Percentiles rank a stretch among this genome's conserved stretches.
Conservation (phyloP, 2,113 vertebrate species). For the Suricata suricatta region DNA sequence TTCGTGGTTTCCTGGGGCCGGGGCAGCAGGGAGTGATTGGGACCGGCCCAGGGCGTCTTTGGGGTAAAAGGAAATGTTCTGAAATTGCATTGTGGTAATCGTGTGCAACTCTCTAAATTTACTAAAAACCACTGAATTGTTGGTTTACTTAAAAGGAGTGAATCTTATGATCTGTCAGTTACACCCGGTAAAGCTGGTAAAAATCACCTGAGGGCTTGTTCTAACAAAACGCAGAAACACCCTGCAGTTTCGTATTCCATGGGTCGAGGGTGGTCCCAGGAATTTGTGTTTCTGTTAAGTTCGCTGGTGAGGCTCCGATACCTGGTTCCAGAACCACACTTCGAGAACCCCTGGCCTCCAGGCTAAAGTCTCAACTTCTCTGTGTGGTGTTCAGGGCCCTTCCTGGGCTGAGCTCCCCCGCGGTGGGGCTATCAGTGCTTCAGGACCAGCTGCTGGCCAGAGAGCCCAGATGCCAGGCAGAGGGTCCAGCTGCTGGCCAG, state of each 20-base stretch:
- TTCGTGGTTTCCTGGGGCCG: not conserved
- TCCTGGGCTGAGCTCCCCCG: not conserved
- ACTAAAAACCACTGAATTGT: not conserved
- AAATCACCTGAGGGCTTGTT: not conserved
- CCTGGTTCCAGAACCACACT: not conserved
- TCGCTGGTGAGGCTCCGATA: not conserved
- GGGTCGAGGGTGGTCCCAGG: not conserved
- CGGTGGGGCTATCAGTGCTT: not conserved
- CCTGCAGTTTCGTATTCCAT: not conserved
- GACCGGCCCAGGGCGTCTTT: not conserved
- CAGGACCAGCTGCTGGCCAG: not conserved
- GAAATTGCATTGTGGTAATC: not conserved
- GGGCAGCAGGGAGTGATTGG: not conserved
- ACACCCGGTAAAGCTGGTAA: not conserved
- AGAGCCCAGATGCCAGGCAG: not conserved
- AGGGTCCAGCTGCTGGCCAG: no score
- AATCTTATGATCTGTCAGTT: not conserved
- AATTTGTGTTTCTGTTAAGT: not conserved
- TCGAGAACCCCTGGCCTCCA: not conserved
- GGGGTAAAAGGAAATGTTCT: not conserved
- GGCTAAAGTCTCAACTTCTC: not conserved
- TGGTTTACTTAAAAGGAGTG: not conserved
- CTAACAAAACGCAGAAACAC: not conserved
- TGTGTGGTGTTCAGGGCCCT: not conserved
- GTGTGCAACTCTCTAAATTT: not conserved